Conservation (phyloP, 2,113 vertebrate species). For the Centrocercus urophasianus region DNA sequence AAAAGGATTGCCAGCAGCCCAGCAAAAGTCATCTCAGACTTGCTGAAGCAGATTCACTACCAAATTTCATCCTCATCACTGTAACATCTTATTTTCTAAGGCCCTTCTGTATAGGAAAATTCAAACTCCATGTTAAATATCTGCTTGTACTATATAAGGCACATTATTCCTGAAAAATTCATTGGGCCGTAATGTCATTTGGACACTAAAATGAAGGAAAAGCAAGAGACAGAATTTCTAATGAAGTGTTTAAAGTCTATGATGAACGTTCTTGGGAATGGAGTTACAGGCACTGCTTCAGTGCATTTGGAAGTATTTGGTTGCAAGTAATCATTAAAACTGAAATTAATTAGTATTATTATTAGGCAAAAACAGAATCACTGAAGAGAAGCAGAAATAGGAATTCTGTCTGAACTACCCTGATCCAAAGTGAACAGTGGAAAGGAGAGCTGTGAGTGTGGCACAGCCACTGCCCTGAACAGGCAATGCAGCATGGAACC, state of each 20-base stretch:
- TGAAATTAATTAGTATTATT: not conserved
- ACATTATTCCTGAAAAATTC: not conserved
- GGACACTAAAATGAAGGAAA: not conserved
- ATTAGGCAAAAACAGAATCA: not conserved
- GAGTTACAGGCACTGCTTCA: not conserved
- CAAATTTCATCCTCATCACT: not conserved
- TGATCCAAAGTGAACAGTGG: rapidly evolving
- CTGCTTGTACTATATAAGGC: not conserved
- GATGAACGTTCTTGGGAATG: not conserved
- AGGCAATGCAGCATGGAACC: rapidly evolving
- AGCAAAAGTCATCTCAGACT: not conserved
- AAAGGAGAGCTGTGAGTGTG: not conserved
- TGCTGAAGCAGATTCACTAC: not conserved
- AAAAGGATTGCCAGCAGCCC: not conserved
- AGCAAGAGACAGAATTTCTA: not conserved
- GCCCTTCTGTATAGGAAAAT: not conserved
- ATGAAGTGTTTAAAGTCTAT: too few species aligned
- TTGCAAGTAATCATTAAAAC: not conserved
- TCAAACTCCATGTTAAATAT: not conserved
- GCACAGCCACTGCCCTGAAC: not conserved
- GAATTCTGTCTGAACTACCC: not conserved
- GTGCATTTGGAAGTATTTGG: not conserved
- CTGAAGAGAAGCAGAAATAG: not conserved
- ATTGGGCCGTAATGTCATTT: not conserved
- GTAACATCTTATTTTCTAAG: not conserved